These are phyloP conservation scores for Sarcophaga peregrina DNA, from an alignment of 1,140 invertebrate genomes.

Conservation along the genomic window DNA sequence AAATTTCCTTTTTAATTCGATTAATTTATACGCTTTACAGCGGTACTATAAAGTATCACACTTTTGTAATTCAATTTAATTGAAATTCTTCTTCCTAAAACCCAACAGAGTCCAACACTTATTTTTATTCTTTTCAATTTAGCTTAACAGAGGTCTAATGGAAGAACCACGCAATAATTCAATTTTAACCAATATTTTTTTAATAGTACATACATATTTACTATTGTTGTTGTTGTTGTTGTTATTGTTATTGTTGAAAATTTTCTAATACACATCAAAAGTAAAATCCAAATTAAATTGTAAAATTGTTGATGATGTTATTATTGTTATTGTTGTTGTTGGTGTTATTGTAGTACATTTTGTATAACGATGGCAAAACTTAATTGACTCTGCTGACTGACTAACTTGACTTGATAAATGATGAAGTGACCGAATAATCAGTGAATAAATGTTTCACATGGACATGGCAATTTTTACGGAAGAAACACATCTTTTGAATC, in stretches of 20 bases:
- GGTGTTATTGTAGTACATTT: neutral
- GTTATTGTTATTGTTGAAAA: too few relatives aligned
- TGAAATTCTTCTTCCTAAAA: neutral
- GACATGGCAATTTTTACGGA: neutral
- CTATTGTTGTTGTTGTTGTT: too few relatives aligned
- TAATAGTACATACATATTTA: neutral
- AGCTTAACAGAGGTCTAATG: too few relatives aligned
- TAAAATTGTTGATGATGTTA: conserved; percentile 8
- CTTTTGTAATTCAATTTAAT: conserved; percentile 18
- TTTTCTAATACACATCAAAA: conserved; percentile 1
- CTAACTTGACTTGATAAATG: conserved; percentile 9
- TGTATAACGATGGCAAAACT: neutral
- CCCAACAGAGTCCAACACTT: neutral
- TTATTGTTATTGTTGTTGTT: too few relatives aligned
- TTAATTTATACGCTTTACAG: neutral
- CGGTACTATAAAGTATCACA: neutral
- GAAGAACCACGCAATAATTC: conserved; percentile 9
- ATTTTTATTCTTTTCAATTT: neutral
- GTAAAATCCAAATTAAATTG: neutral
- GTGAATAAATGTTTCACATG: conserved; percentile 15
- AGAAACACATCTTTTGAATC: neutral
- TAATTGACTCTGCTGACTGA: neutral
- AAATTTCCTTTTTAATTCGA: neutral
- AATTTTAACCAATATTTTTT: conserved; percentile 17
- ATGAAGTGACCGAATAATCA: conserved; percentile 2